Base-by-base conservation (phyloP, 2,888 invertebrate genomes). In the Trissonchulus sp. region DNA sequence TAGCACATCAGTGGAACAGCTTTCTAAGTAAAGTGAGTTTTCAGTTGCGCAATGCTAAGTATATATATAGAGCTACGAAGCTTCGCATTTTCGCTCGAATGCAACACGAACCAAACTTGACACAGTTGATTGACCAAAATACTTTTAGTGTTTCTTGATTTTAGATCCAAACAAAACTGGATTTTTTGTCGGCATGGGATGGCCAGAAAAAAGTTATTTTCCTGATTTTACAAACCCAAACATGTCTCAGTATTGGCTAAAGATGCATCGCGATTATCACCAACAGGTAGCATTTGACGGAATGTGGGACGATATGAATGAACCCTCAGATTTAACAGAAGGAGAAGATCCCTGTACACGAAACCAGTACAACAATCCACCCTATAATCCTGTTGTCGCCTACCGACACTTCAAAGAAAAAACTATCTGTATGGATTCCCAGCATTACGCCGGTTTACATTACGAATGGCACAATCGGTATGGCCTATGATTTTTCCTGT, bases 271-370 rank as follows among this genome's bases (percentile, higher is more conserved):
- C 0, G 84, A 87, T 23, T 88, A 91, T 82, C 90, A 77, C 3
- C 63, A 79, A 31, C 77, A 76, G 73, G 86, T 92, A 72, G 85
- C 88, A 1, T 91, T 89, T 80, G 93, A 93, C 81, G 93, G 92
- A 8, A 89, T 90, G 62, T 93, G 93, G 93, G 91, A 93, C 79
- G 91, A 93, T 81, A 93, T 93, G 93, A 93, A 93, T 85, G 93
- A 93, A 82, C 92, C 92, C 0, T 90, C 91, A 0, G 92, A 92
- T 86, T 92, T 92, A 85, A 85, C 89, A 28, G 73, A 76, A 2
- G 81, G 80, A 3, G 35, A 76, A n/a, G 80, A 79, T 0, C 48
- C 48, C 48, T 81, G 82, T 74, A 35, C n/a, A 1, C 71, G 76
- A 2, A 83, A 82, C 36, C 71, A 75, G 34, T 79, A 77, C 79